A percentile compares a stretch with the other conserved stretches of the same genome.
Evolutionary conservation across 2,113 vertebrate species (phyloP).

Genomic region (Hypocryptadius cinnamomeus): DNA sequence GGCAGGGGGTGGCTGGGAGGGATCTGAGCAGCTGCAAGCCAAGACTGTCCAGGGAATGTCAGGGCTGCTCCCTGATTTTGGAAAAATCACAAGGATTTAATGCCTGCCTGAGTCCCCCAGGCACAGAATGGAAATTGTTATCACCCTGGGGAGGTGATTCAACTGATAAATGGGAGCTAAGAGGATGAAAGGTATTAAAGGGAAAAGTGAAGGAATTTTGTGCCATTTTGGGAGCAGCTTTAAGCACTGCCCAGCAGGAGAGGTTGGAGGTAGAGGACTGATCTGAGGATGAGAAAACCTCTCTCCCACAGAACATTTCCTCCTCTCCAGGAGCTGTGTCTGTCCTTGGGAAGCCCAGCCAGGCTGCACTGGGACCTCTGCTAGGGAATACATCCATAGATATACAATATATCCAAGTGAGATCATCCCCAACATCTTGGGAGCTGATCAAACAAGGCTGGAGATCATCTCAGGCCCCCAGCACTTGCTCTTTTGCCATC

Average conservation of each 20-base stretch:
- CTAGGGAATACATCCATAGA: neutral
- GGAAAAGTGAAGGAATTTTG: neutral
- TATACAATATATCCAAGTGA: accelerated
- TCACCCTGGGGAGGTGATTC: neutral
- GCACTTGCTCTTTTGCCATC: neutral
- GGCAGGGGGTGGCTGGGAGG: neutral
- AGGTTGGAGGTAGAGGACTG: neutral
- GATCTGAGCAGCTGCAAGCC: neutral
- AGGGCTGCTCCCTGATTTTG: neutral
- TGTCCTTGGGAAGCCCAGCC: neutral
- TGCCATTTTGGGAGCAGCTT: neutral
- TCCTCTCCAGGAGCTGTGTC: neutral
- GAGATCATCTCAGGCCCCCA: neutral
- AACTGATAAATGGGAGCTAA: neutral
- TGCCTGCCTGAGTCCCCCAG: neutral
- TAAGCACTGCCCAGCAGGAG: neutral
- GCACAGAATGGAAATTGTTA: neutral
- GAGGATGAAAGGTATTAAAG: accelerated
- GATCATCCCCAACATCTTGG: neutral
- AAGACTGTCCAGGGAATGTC: neutral
- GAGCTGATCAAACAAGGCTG: neutral
- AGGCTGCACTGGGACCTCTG: neutral
- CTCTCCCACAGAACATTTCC: neutral
- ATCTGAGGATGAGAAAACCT: neutral
- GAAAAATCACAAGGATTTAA: neutral